Percentiles rank a stretch among this genome's conserved stretches.
Evolutionary conservation across 2,113 vertebrate genomes (phyloP).

Genomic region (Peromyscus californicus): DNA sequence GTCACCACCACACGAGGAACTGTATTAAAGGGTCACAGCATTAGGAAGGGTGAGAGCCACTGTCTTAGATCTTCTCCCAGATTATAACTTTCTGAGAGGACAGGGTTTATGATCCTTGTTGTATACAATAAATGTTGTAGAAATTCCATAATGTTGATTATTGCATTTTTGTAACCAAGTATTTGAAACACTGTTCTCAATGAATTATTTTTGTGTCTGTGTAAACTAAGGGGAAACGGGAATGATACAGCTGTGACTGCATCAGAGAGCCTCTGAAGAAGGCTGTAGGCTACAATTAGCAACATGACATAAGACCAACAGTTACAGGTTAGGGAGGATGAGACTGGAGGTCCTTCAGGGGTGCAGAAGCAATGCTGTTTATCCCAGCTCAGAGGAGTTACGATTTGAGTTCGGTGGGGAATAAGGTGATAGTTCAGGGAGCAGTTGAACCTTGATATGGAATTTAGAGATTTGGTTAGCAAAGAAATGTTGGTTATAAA

Average conservation of each 20-base stretch:
- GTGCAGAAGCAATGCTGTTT: not conserved
- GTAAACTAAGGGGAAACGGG: not conserved
- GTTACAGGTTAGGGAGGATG: not conserved
- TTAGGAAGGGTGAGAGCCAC: not conserved
- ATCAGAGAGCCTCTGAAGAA: not conserved
- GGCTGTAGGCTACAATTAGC: not conserved
- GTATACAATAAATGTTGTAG: not conserved
- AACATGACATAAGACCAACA: not conserved
- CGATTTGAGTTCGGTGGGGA: not conserved
- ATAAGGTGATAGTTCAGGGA: not conserved
- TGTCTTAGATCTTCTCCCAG: not conserved
- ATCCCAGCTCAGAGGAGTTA: not conserved
- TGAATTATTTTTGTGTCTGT: conserved; percentile 34
- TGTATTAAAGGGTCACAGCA: not conserved
- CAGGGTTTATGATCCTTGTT: not conserved
- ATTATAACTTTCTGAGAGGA: not conserved
- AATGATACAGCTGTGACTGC: not conserved
- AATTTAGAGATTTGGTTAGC: not conserved
- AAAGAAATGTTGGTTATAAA: not conserved
- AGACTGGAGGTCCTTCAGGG: not conserved
- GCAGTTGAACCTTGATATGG: not conserved
- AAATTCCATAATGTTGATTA: conserved; percentile 47
- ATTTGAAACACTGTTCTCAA: not conserved
- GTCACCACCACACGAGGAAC: not conserved
- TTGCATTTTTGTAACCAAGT: not conserved